These are phyloP conservation scores for Martes martes DNA, from an alignment of 2,113 vertebrate genomes.

Conservation along the genomic window DNA sequence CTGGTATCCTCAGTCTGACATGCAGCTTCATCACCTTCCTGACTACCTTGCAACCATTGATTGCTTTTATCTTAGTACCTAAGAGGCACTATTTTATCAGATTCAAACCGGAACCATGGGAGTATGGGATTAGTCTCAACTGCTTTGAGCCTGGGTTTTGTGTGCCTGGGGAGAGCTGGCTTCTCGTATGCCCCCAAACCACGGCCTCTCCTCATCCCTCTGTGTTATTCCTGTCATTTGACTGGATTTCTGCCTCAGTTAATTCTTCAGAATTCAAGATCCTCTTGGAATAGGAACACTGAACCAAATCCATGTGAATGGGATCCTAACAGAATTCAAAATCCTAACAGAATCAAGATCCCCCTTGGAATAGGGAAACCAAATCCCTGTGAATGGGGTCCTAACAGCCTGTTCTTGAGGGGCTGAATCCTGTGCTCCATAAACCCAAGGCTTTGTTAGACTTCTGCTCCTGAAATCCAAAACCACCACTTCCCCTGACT, in stretches of 20 bases:
- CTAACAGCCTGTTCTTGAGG: not conserved
- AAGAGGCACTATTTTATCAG: not conserved
- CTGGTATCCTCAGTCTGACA: not conserved
- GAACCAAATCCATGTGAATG: not conserved
- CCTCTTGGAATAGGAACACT: not conserved
- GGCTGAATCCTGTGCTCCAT: not conserved
- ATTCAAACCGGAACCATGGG: not conserved
- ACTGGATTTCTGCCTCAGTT: not conserved
- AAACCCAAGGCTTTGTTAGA: not conserved
- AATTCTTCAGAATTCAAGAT: not conserved
- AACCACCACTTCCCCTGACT: not conserved
- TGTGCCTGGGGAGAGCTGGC: not conserved
- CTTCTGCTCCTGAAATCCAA: not conserved
- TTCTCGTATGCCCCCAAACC: not conserved
- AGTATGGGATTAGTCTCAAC: not conserved
- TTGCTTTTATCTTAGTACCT: not conserved
- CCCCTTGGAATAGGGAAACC: not conserved
- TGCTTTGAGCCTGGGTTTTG: not conserved
- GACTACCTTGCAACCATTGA: not conserved
- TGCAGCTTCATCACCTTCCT: not conserved
- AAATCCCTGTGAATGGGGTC: not conserved
- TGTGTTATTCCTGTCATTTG: not conserved
- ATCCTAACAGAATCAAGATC: too few species aligned
- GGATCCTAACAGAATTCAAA: not conserved
- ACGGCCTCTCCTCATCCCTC: not conserved